Evolutionary conservation across 2,888 invertebrate species (phyloP), one percentile per base, ranked within the genome.

Genomic region (Parelbella ahira): DNA sequence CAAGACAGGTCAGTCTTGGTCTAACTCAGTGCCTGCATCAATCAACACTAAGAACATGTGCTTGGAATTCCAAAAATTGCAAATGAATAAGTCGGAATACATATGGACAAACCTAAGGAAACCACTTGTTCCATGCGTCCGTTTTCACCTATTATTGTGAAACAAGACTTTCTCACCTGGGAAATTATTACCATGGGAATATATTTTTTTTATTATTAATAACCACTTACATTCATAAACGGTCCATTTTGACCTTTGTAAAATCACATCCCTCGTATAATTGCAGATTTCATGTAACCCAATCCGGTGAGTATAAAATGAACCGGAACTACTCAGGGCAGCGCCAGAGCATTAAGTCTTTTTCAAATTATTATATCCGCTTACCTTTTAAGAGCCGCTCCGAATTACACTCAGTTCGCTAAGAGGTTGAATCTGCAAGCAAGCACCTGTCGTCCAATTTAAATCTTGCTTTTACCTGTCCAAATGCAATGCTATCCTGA

Each of bases 381-480:
- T 41, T 41, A 13, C 27, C 15, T 33, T 33, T 41, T n/a, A 30
- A 28, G 21, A 38, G 23, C 25, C 30, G 24, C 19, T 41, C 32
- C 12, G 20, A 41, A 25, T 41, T 41, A 33, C 8, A 32, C 39
- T 32, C 41, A 25, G 25, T 41, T 41, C 21, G 12, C 33, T 41
- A 27, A 33, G 32, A 39, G 32, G 33, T 41, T 27, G 33, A 27
- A 41, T 41, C 27, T 41, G 41, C 41, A 33, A 41, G 41, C 21
- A 41, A 27, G 32, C 41, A 41, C 33, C 41, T 41, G 41, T 41
- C 41, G 41, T 32, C 27, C 41, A 41, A 41, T 41, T 41, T 41
- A 32, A 41, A 41, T 41, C 39, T 25, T 25, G 24, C 39, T 19
- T 39, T 27, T 32, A 19, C 32, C 23, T 25, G 30, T 24, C 12